phyloP scores from a whole-genome alignment of 2,888 invertebrate species.

The Eupithecia subumbrata region DNA sequence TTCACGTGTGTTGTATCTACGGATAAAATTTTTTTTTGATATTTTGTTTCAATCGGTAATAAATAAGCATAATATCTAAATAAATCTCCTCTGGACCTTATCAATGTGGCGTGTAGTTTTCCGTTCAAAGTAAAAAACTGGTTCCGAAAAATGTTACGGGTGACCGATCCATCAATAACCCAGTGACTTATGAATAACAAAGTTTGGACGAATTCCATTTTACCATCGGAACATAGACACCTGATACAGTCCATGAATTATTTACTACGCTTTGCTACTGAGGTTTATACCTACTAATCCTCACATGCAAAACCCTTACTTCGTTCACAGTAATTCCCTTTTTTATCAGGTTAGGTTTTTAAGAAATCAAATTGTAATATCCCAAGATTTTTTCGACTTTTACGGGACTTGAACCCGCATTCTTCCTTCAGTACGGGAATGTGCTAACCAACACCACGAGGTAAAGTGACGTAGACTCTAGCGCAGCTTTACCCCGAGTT shows the following conservation, averaged over 20 bases:
- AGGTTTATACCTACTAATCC: not conserved
- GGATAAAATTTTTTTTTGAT: not conserved
- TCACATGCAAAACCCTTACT: not conserved
- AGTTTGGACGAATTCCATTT: conserved; percentile 34
- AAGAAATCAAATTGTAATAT: too few relatives aligned
- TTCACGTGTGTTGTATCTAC: not conserved
- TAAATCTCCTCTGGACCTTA: not conserved
- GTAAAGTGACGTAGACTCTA: too few relatives aligned
- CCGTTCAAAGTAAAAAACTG: not conserved
- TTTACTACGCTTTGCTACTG: conserved; percentile 36
- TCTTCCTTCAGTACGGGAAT: too few relatives aligned
- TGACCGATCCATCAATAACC: conserved; percentile 42
- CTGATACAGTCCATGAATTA: conserved; percentile 57
- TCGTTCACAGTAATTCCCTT: not conserved
- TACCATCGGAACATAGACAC: conserved; percentile 49
- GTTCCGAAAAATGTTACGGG: conserved; percentile 31
- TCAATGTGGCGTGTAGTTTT: not conserved
- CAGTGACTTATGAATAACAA: conserved; percentile 42
- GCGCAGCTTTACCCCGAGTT: too few relatives aligned
- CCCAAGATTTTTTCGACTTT: too few relatives aligned
- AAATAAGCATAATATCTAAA: not conserved
- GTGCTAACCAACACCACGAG: too few relatives aligned
- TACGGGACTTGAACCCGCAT: too few relatives aligned
- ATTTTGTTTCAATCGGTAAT: not conserved
- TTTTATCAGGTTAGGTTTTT: not conserved